Evolutionary conservation across 2,797 vertebrate species (phyloP).

Genomic region (Sebastes wilsoni): DNA sequence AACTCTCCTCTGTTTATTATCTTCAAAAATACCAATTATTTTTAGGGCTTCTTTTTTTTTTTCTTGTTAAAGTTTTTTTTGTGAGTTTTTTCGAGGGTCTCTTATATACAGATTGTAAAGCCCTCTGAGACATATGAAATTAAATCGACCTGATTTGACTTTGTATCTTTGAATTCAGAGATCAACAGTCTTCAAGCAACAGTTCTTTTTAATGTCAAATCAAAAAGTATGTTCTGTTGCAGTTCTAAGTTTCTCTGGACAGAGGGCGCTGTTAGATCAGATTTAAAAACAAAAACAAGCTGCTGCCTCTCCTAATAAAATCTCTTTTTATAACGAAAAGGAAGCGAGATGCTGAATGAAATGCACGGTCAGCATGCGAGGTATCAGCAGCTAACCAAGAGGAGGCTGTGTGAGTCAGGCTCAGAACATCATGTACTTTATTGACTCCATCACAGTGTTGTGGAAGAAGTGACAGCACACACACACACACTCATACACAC

Average conservation of each 20-base stretch:
- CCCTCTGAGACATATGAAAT: no score
- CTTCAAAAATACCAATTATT: no score
- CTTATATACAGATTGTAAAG: background rate
- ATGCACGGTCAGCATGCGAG: constrained; percentile 13
- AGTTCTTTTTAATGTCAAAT: background rate
- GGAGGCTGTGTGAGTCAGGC: background rate
- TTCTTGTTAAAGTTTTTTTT: background rate
- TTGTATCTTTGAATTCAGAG: background rate
- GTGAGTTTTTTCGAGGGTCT: background rate
- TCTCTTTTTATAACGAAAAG: constrained; percentile 2
- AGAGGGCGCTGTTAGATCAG: constrained; percentile 67
- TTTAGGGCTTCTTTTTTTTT: background rate
- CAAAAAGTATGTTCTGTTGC: background rate
- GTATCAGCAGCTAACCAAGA: constrained; percentile 8
- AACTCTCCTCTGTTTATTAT: background rate
- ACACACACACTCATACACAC: constrained; percentile 12
- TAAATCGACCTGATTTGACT: background rate
- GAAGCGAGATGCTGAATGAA: background rate
- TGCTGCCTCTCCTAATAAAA: background rate
- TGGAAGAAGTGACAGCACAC: background rate
- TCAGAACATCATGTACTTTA: constrained; percentile 34
- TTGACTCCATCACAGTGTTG: constrained; percentile 22
- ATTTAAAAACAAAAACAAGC: constrained; percentile 4
- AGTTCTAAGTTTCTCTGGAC: constrained; percentile 25
- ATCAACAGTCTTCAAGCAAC: background rate